phyloP scores from a whole-genome alignment of 2,113 vertebrate genomes.

The Peromyscus californicus region DNA sequence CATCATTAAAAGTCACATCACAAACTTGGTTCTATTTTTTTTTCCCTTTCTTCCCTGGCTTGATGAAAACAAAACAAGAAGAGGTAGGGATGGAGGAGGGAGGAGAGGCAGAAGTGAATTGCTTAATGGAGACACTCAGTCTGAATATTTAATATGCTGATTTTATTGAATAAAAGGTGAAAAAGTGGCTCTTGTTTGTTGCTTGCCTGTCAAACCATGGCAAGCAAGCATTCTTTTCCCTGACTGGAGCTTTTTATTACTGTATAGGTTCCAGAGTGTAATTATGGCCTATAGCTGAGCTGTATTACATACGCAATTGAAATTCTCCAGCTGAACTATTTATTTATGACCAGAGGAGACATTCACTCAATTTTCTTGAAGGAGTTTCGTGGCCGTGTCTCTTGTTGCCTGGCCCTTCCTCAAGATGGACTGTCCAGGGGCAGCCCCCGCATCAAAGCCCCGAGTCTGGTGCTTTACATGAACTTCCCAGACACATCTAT shows the following conservation, averaged over 20 bases:
- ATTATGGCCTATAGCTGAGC: constrained; percentile 89
- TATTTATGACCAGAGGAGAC: constrained; percentile 86
- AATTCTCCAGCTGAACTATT: constrained; percentile 84
- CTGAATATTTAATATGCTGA: constrained; percentile 89
- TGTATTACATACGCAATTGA: constrained; percentile 88
- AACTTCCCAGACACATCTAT: constrained; percentile 65
- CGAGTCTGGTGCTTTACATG: constrained; percentile 14
- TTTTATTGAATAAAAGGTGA: constrained; percentile 90
- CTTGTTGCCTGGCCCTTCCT: constrained; percentile 44
- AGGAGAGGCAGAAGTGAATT: constrained; percentile 85
- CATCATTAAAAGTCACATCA: constrained; percentile 86
- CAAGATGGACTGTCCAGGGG: background rate
- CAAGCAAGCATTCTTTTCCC: constrained; percentile 88
- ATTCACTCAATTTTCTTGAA: constrained; percentile 85
- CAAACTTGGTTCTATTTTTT: constrained; percentile 70
- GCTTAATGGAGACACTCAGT: constrained; percentile 87
- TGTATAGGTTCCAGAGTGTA: constrained; percentile 88
- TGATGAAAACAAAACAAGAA: constrained; percentile 86
- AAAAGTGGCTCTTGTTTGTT: constrained; percentile 90
- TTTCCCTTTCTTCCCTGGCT: constrained; percentile 82
- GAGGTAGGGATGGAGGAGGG: constrained; percentile 73
- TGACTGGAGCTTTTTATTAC: constrained; percentile 89
- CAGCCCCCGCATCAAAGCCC: constrained; percentile 14
- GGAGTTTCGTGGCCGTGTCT: background rate
- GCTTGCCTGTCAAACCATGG: constrained; percentile 87